Base-by-base conservation (phyloP, 2,888 invertebrate species). In the Atherix ibis region DNA sequence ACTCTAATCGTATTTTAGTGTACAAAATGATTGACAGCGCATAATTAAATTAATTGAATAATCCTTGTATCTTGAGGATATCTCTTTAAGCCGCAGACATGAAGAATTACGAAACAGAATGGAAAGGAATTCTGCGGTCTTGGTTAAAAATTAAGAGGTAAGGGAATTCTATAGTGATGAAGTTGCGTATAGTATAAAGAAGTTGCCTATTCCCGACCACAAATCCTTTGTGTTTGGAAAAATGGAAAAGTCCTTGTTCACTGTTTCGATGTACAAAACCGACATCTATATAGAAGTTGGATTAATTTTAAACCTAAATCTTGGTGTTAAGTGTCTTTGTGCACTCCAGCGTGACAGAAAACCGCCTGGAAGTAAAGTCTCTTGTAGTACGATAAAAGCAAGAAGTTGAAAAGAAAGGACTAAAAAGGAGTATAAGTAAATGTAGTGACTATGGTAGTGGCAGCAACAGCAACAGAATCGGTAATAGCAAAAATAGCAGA, bases 31-130 rank as follows among this genome's bases (percentile, higher is more conserved):
- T 58, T 58, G 58, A 58, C 61, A 61, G 61, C 56, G 53, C 61
- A 58, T 58, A 58, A 58, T 58, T 58, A 58, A 58, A 58, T 58
- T 58, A 58, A 58, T 58, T 58, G 61, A 60, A 56, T 58, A 58
- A 58, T 60, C 58, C 60, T 58, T 38, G 32, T 36, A 38, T 40
- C 40, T 40, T 24, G 25, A 33, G 34, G 31, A 36, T 38, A 40
- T 38, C 38, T 40, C 40, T 37, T 40, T 37, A 40, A 37, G 35
- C 40, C 35, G 25, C 35, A 35, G 35, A 35, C 35, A 30, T 25
- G 17, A 30, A 30, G 35, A 34, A n/a, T 28, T 27, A 13, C 10
- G 29, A 12, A 29, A 29, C 4, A 17, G 17, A 10, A 29, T 6
- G 8, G 15, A 9, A 29, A 17, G 17, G 3, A 16, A 29, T 15